These are phyloP conservation scores for Diplosoma virens DNA, from an alignment of 23 tunicate species.

Conservation along the genomic window DNA sequence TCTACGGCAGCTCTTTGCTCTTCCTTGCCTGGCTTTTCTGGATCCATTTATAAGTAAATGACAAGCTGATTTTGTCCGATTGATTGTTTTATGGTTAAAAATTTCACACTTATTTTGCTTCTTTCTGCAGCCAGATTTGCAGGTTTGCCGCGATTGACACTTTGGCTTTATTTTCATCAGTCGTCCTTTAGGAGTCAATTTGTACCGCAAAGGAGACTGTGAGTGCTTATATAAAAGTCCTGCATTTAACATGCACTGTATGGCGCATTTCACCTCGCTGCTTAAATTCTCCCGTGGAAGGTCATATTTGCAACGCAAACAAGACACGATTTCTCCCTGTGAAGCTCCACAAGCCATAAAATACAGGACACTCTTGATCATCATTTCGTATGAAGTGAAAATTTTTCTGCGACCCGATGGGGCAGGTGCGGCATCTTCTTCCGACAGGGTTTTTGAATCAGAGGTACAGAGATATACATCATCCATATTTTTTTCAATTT, in stretches of 20 bases:
- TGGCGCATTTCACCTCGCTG: not conserved
- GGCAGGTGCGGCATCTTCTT: not conserved
- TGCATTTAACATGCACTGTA: not conserved
- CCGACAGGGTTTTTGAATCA: too few species aligned
- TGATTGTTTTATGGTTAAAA: too few species aligned
- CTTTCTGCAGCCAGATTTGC: too few species aligned
- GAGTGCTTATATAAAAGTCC: not conserved
- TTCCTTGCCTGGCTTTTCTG: too few species aligned
- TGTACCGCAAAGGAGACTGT: not conserved
- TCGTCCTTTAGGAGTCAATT: constrained; percentile 17
- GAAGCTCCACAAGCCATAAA: not conserved
- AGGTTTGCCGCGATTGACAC: too few species aligned
- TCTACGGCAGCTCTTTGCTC: too few species aligned
- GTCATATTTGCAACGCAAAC: not conserved
- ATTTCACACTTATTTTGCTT: too few species aligned
- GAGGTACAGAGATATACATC: too few species aligned
- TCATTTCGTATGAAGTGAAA: not conserved
- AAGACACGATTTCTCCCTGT: not conserved
- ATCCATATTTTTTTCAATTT: too few species aligned
- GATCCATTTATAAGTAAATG: too few species aligned
- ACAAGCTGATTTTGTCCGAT: too few species aligned
- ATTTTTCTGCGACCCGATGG: not conserved
- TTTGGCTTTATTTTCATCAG: not conserved
- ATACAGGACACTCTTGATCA: not conserved
- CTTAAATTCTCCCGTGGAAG: not conserved